phyloP scores from a whole-genome alignment of 2,888 invertebrate species.

The Lithophane ornitopus region DNA sequence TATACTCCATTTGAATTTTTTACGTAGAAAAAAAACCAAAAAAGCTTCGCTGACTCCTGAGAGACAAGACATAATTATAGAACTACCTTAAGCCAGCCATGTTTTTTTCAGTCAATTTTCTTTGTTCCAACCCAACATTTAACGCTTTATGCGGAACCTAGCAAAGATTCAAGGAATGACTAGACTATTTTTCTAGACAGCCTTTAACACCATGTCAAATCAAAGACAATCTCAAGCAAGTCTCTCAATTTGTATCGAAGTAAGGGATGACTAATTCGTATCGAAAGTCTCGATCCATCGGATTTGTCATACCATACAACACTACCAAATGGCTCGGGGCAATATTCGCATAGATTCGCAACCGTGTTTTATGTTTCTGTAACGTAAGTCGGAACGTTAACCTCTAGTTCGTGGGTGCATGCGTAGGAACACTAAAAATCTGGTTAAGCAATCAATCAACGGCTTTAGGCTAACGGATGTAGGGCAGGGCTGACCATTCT shows the following conservation, averaged over 20 bases:
- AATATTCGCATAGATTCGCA: slow-evolving; percentile 67
- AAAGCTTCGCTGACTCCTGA: background rate
- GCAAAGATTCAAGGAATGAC: slow-evolving; percentile 15
- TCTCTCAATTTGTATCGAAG: slow-evolving; percentile 13
- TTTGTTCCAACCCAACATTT: background rate
- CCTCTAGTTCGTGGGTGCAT: slow-evolving; percentile 75
- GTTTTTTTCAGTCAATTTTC: background rate
- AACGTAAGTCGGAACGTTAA: slow-evolving; percentile 68
- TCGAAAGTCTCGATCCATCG: slow-evolving; percentile 30
- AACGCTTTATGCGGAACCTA: slow-evolving; percentile 4
- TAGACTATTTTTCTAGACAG: slow-evolving; percentile 18
- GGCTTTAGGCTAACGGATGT: slow-evolving; percentile 50
- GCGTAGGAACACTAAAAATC: slow-evolving; percentile 79
- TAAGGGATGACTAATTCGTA: slow-evolving; percentile 34
- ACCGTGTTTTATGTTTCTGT: slow-evolving; percentile 40
- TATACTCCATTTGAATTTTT: too few species aligned
- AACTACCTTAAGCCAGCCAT: background rate
- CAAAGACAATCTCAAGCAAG: slow-evolving; percentile 3
- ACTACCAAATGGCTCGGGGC: slow-evolving; percentile 55
- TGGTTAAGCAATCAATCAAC: slow-evolving; percentile 75
- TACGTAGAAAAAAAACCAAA: background rate
- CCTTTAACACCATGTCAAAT: slow-evolving; percentile 28
- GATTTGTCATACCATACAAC: slow-evolving; percentile 51
- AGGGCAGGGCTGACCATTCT: slow-evolving; percentile 60
- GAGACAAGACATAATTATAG: background rate